Evolutionary conservation across 2,797 vertebrate genomes (phyloP), one percentile per base, ranked within the genome.

Genomic region (Channallabes apus): DNA sequence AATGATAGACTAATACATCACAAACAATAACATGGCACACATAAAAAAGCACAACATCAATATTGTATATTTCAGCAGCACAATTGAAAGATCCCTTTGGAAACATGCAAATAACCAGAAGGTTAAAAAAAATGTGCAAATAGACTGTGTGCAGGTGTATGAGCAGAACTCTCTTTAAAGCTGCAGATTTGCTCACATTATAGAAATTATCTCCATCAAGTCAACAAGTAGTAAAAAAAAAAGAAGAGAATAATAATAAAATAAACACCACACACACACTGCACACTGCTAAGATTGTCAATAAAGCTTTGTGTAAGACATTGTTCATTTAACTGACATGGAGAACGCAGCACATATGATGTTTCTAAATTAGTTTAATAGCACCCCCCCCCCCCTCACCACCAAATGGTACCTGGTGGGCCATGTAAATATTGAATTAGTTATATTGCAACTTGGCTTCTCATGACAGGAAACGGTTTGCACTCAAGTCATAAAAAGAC

Each of bases 351-450:
- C 38, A 79, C 17, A 64, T 6, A 20, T 27, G 3, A 77, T 51
- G 35, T 68, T 65, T 76, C 32, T 65, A 68, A 20, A 82, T 67
- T 65, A 32, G 67, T 65, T 78, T 32, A 71, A 80, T 64, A 76
- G 71, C 62, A 61, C 86, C 88, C n/a, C n/a, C 58, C 20, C 88
- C 89, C n/a, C 88, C 89, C 8, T 38, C 86, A 62, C n/a, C 90
- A 91, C 89, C 68, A 91, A 89, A 90, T 64, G n/a, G n/a, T 38
- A 83, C 20, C 79, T 73, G 86, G 88, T 79, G 88, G 89, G 88
- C 87, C 91, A 89, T 87, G 93, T 91, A 93, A 95, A 95, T 94
- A 95, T 95, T 94, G 92, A 92, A 91, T 89, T 90, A 91, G 90
- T 90, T 69, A 86, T 32, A 56, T 77, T 82, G 84, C 68, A 84